A percentile compares a stretch with the other conserved stretches of the same genome.
These are phyloP conservation scores for Hyppa rectilinea DNA, from an alignment of 2,888 invertebrate genomes.

Conservation along the genomic window DNA sequence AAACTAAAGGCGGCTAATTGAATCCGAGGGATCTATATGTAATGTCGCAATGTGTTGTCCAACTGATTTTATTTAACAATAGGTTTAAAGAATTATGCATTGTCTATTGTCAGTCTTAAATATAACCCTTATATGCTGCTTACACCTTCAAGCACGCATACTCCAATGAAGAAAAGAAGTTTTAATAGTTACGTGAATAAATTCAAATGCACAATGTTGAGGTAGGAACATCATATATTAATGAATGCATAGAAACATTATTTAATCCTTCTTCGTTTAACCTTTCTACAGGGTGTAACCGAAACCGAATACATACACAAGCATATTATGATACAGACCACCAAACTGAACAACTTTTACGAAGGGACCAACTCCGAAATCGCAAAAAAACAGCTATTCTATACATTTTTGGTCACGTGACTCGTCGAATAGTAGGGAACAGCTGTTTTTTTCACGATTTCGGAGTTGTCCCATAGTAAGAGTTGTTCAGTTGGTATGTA, in stretches of 20 bases:
- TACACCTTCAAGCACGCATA: constrained; percentile 27
- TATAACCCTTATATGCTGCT: constrained; percentile 14
- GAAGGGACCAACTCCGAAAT: too few relatives aligned
- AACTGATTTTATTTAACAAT: constrained; percentile 43
- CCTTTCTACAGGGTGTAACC: too few relatives aligned
- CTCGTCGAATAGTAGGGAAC: too few relatives aligned
- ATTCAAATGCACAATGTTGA: constrained; percentile 4
- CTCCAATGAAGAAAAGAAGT: constrained; percentile 8
- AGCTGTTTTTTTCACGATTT: too few relatives aligned
- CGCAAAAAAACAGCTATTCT: too few relatives aligned
- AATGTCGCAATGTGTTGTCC: constrained; percentile 17
- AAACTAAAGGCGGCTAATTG: background rate
- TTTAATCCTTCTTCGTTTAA: background rate
- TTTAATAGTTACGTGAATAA: constrained; percentile 15
- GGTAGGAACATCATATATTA: background rate
- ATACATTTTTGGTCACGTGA: too few relatives aligned
- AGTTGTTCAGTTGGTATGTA: too few relatives aligned
- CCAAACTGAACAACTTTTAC: too few relatives aligned
- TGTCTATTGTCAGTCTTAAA: constrained; percentile 38
- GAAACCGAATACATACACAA: too few relatives aligned
- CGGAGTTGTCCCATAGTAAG: too few relatives aligned
- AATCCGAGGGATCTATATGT: constrained; percentile 6
- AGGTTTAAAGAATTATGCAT: constrained; percentile 30
- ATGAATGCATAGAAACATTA: background rate
- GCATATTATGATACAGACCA: too few relatives aligned